Conservation (phyloP, 2,888 invertebrate species). For the Archaeoteleia sp. region DNA sequence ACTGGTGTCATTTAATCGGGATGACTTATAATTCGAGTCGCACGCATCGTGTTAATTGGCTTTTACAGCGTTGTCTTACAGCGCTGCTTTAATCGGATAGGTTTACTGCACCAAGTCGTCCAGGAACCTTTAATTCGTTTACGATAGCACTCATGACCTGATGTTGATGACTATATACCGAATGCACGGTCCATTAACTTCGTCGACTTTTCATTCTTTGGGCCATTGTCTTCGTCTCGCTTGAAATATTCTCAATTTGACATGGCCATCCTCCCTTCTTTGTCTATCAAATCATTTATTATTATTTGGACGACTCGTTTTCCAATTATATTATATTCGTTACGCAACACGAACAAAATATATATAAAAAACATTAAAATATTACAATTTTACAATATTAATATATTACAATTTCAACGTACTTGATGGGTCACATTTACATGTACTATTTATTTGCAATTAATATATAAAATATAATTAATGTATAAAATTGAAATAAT, state of each 20-base stretch:
- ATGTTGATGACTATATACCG: slow-evolving; percentile 38
- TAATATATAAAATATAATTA: too few relatives aligned
- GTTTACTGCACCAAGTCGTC: slow-evolving; percentile 63
- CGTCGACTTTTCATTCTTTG: slow-evolving; percentile 28
- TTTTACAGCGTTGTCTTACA: slow-evolving; percentile 58
- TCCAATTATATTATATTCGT: too few relatives aligned
- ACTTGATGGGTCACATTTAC: too few relatives aligned
- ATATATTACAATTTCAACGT: too few relatives aligned
- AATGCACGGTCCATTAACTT: slow-evolving; percentile 40
- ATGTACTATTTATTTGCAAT: too few relatives aligned
- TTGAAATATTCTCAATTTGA: slow-evolving; percentile 18
- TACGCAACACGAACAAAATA: too few relatives aligned
- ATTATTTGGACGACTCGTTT: too few relatives aligned
- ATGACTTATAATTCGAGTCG: slow-evolving; percentile 66
- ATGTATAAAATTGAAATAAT: too few relatives aligned
- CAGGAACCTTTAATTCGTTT: slow-evolving; percentile 66
- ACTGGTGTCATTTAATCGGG: slow-evolving; percentile 26
- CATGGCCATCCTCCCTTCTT: too few relatives aligned
- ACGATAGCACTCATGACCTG: slow-evolving; percentile 54
- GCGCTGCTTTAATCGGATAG: slow-evolving; percentile 65
- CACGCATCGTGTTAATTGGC: slow-evolving; percentile 68
- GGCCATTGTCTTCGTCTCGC: slow-evolving; percentile 41
- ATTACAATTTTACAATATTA: too few relatives aligned
- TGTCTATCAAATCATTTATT: too few relatives aligned
- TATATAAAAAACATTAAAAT: too few relatives aligned